These are phyloP conservation scores for Pangasius larnaudii DNA, from an alignment of 2,797 vertebrate genomes.

Conservation along the genomic window DNA sequence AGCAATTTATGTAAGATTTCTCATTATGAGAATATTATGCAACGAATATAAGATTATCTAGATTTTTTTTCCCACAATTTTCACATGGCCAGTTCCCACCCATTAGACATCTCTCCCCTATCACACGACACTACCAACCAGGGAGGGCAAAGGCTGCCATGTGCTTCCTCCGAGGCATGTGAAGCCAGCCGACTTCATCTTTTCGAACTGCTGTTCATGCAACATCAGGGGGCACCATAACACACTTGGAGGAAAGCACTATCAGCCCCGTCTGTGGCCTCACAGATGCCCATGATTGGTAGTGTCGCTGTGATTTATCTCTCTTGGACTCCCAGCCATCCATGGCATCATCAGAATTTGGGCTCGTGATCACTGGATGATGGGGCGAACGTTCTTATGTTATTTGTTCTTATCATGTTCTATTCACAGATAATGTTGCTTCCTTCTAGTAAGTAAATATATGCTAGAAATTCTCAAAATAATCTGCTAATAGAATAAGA, in stretches of 20 bases:
- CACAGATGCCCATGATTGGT: neutral
- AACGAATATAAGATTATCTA: neutral
- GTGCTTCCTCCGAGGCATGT: neutral
- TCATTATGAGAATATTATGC: neutral
- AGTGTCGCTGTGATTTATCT: neutral
- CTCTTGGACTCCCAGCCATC: no score
- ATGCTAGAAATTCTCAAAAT: neutral
- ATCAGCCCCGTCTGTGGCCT: neutral
- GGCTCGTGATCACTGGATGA: no score
- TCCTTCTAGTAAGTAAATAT: neutral
- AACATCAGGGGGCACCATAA: constrained; percentile 1
- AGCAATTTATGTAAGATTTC: neutral
- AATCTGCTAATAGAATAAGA: neutral
- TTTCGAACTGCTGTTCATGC: neutral
- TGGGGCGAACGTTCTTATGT: neutral
- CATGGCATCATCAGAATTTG: neutral
- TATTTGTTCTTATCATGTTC: neutral
- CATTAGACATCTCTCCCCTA: neutral
- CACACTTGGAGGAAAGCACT: neutral
- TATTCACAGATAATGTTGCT: neutral
- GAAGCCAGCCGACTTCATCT: neutral
- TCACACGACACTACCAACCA: neutral
- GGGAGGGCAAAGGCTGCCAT: neutral
- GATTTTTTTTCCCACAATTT: neutral
- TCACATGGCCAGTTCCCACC: neutral